Percentiles rank a stretch among this genome's conserved stretches.
phyloP scores from a whole-genome alignment of 1,140 invertebrate species.

The Homalodisca vitripennis region DNA sequence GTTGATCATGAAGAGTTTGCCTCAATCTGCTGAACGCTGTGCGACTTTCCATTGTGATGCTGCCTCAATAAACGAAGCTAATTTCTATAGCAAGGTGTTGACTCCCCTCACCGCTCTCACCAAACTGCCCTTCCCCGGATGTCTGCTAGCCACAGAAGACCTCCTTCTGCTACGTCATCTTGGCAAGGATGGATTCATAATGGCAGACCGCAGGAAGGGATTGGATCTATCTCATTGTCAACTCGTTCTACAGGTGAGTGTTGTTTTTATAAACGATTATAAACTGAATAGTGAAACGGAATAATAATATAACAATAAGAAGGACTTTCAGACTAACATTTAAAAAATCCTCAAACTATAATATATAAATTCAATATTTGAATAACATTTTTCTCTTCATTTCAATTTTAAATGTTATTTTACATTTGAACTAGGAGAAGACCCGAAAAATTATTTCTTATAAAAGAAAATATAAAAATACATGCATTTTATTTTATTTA shows the following conservation, averaged over 20 bases:
- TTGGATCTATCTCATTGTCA: constrained; percentile 19
- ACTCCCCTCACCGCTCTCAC: background rate
- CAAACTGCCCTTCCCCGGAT: constrained; percentile 2
- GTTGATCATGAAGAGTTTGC: background rate
- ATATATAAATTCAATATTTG: too few relatives aligned
- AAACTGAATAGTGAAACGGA: too few relatives aligned
- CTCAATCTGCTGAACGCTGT: background rate
- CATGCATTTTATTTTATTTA: too few relatives aligned
- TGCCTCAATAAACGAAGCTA: background rate
- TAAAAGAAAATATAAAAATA: too few relatives aligned
- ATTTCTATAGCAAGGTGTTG: background rate
- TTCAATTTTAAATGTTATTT: too few relatives aligned
- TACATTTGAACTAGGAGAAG: too few relatives aligned
- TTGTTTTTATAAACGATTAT: too few relatives aligned
- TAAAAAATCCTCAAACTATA: too few relatives aligned
- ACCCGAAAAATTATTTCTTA: too few relatives aligned
- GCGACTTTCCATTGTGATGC: background rate
- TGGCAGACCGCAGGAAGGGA: background rate
- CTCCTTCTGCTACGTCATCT: constrained; percentile 13
- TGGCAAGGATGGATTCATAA: constrained; percentile 19
- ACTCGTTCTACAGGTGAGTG: constrained; percentile 5
- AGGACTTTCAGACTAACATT: too few relatives aligned
- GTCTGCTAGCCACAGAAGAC: background rate
- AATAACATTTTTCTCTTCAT: too few relatives aligned
- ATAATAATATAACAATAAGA: too few relatives aligned